These are phyloP conservation scores for Calliopsis andreniformis DNA, from an alignment of 1,140 invertebrate species.

Conservation along the genomic window DNA sequence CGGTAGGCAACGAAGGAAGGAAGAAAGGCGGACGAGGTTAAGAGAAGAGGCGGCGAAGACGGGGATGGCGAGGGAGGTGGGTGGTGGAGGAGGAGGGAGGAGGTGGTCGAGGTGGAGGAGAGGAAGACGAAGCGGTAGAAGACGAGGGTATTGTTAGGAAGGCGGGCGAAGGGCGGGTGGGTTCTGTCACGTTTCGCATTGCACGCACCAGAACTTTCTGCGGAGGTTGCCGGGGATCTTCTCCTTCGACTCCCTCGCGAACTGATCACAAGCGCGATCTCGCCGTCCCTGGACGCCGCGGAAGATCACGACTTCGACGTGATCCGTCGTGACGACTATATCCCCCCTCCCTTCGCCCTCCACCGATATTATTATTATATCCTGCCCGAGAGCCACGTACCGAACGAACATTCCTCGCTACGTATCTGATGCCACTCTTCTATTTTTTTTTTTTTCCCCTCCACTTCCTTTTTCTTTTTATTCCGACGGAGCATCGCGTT, in stretches of 20 bases:
- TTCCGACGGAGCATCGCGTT: conserved; percentile 1
- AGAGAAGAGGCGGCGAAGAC: conserved; percentile 16
- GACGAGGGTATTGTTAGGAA: conserved; percentile 72
- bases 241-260: conserved; percentile 60
- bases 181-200: conserved; percentile 78
- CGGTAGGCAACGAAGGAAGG: conserved; percentile 40
- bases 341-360: conserved; percentile 50
- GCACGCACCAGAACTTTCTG: conserved; percentile 75
- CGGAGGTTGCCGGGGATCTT: conserved; percentile 62
- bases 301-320: conserved; percentile 71
- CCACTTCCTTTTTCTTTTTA: not conserved
- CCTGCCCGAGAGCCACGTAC: conserved; percentile 60
- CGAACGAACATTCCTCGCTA: conserved; percentile 57
- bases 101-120: conserved; percentile 19
- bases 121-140: conserved; percentile 52
- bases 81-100: conserved; percentile 21
- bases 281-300: conserved; percentile 62
- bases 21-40: conserved; percentile 36
- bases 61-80: conserved; percentile 12
- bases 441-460: not conserved
- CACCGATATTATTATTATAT: conserved; percentile 68
- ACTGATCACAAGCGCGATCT: conserved; percentile 75
- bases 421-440: conserved; percentile 54
- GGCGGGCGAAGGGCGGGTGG: conserved; percentile 70
- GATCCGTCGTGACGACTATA: conserved; percentile 73